Evolutionary conservation across 2,888 invertebrate genomes (phyloP), one percentile per base, ranked within the genome.

Genomic region (Halocaridina rubra): DNA sequence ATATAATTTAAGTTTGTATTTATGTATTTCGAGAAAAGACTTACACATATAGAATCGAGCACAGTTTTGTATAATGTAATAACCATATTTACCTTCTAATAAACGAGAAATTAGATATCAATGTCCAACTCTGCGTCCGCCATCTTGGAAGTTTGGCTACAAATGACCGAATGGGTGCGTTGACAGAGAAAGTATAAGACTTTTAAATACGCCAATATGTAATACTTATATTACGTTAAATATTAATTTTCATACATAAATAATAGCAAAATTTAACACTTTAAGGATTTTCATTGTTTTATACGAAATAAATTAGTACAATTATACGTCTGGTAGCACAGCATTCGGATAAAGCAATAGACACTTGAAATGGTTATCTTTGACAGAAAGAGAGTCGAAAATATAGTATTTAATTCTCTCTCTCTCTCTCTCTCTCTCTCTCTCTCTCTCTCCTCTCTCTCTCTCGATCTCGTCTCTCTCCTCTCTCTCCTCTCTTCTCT

Each of bases 31-130:
- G 2, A 13, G 19, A 16, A 19, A 33, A 8, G 7, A 7, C 8
- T 7, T 5, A 19, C 16, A 2, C 22, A n/a, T 1, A 33, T 4
- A 72, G 13, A 19, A 4, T 29, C 1, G n/a, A 16, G 13, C 22
- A 19, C 22, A 27, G 22, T 19, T 39, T 74, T 24, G 10, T 10
- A 24, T 19, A 7, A 3, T 3, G n/a, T 22, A 71, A 24, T 16
- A 19, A 19, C 24, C 8, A 8, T 7, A 81, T 19, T 81, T 94
- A 96, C 96, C 96, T 95, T 98, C 98, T 92, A 98, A 94, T 92
- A 98, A 95, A 92, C 98, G 94, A 92, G 96, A 95, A 93, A 98
- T 98, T 91, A 98, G 93, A 93, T 96, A 94, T 98, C 98, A 93
- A 98, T 96, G 94, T 98, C 97, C 92, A 98, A 94, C 93, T 98